Evolutionary conservation across 2,888 invertebrate species (phyloP), one percentile per base, ranked within the genome.

Genomic region (Bedellia somnulentella): DNA sequence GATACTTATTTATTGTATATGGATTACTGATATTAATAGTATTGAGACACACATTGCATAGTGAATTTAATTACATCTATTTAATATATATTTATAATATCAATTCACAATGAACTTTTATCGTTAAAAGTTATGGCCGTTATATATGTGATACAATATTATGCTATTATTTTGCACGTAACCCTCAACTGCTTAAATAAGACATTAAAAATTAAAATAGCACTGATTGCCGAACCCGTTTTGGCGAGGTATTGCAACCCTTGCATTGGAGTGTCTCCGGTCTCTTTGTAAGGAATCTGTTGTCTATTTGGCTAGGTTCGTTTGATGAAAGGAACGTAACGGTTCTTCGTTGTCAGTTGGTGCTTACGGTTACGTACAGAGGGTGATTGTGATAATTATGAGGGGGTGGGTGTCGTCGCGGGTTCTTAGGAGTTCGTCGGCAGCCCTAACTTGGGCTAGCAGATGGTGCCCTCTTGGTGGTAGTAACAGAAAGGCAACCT

Each of bases 401-500:
- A 51, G 70, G 57, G 68, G 70, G 71, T 53, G 64, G 47, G 43
- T 31, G 28, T 27, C 8, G 52, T 67, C 68, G 67, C 60, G 50
- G 51, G 46, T 41, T 36, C 37, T 38, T 42, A 49, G 46, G 45
- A 47, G 54, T 50, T 49, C 49, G 47, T 11, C 8, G 17, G 15
- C 15, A 26, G 46, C 48, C 46, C 45, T 51, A 46, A 49, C 43
- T 40, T 37, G 38, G 33, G 41, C 41, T 48, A 53, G 61, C 71
- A 71, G 79, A 81, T 64, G 34, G 30, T 18, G 18, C 18, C 18
- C 9, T 18, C 18, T n/a, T n/a, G 18, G 18, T 18, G 18, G 18
- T 41, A 35, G 57, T 64, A 63, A 71, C 75, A 62, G 77, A 56
- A 70, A 47, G 58, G 35, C 75, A 73, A 75, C 73, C 75, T 75